phyloP scores from a whole-genome alignment of 2,888 invertebrate species.

The Ophioninae sp. region DNA sequence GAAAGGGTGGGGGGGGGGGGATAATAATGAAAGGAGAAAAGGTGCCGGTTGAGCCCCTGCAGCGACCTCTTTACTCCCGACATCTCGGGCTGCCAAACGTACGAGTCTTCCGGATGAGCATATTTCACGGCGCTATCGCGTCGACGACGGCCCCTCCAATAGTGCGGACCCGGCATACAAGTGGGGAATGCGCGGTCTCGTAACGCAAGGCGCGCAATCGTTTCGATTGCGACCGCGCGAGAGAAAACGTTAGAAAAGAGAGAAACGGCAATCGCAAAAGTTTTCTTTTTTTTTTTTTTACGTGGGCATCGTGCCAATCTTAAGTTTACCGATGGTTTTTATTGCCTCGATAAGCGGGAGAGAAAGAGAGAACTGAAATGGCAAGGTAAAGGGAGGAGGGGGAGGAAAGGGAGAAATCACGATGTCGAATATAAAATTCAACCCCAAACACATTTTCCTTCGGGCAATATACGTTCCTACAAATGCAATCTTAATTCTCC shows the following conservation, averaged over 20 bases:
- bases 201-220: constrained; percentile 38
- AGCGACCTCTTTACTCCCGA: constrained; percentile 57
- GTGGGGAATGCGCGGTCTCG: constrained; percentile 19
- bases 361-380: constrained; percentile 3
- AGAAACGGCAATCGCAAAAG: constrained; percentile 62
- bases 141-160: constrained; percentile 40
- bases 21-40: background rate
- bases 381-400: background rate
- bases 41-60: constrained; percentile 61
- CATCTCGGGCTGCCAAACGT: constrained; percentile 59
- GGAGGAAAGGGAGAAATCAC: constrained; percentile 16
- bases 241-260: constrained; percentile 12
- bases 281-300: constrained; percentile 68
- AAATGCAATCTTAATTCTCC: constrained; percentile 75
- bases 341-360: constrained; percentile 75
- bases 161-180: constrained; percentile 33
- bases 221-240: constrained; percentile 7
- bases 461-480: constrained; percentile 64
- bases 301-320: constrained; percentile 77
- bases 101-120: constrained; percentile 72
- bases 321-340: constrained; percentile 75
- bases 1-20: no score
- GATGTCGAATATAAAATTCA: constrained; percentile 59
- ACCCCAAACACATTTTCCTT: constrained; percentile 53
- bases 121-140: constrained; percentile 75